Evolutionary conservation across 2,113 vertebrate species (phyloP).

Genomic region (Tychaedon coryphoeus): DNA sequence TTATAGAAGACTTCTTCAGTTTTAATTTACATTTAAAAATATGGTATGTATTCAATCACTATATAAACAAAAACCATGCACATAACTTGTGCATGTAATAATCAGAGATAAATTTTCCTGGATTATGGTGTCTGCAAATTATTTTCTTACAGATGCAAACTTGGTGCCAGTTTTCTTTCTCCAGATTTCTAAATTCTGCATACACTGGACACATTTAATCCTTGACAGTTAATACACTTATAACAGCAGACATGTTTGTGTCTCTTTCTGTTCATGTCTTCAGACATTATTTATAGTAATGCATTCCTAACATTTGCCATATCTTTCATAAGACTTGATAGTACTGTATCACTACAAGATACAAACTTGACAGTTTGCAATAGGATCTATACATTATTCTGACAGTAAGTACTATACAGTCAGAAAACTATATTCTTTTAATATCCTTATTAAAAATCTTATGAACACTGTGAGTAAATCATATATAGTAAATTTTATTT

Average conservation of each 20-base stretch:
- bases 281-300: conserved; percentile 50
- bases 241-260: background rate
- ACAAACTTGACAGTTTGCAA: conserved; percentile 64
- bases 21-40: background rate
- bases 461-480: background rate
- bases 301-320: conserved; percentile 50
- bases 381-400: conserved; percentile 50
- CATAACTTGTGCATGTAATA: background rate
- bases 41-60: background rate
- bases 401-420: conserved; percentile 36
- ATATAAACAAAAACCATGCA: background rate
- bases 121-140: background rate
- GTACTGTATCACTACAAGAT: conserved; percentile 35
- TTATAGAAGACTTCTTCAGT: background rate
- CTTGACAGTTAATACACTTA: background rate
- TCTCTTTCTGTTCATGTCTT: background rate
- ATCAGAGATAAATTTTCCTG: background rate
- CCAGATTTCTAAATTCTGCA: background rate
- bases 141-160: background rate
- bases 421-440: conserved; percentile 17
- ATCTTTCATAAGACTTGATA: conserved; percentile 51
- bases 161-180: background rate
- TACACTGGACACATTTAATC: background rate
- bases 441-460: conserved; percentile 27
- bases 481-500: background rate